A percentile compares a stretch with the other conserved stretches of the same genome.
Conservation (phyloP, 30 jellyfish, hydroid and myxozoan species). For the Aurelia aurita complex sp. Pacific region DNA sequence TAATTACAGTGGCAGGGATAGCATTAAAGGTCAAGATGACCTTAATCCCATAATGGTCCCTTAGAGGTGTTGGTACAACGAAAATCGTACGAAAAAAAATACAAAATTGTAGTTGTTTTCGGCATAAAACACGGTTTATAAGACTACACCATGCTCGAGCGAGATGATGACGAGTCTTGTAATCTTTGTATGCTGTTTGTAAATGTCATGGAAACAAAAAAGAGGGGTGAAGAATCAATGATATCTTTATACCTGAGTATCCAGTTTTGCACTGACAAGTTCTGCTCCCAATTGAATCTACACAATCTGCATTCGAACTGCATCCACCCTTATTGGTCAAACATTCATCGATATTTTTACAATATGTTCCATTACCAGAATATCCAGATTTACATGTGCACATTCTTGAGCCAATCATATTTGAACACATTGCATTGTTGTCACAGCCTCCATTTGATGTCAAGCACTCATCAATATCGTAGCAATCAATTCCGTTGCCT, state of each 20-base stretch:
- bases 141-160: too few species aligned
- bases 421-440: conserved; percentile 22
- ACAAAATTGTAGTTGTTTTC: too few species aligned
- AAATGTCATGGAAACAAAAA: neutral
- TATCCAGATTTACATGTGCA: conserved; percentile 49
- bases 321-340: neutral
- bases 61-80: too few species aligned
- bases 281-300: too few species aligned
- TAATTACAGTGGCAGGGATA: too few species aligned
- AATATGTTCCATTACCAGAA: conserved; percentile 50
- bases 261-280: too few species aligned
- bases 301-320: conserved; percentile 5
- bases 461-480: conserved; percentile 45
- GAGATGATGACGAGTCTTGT: too few species aligned
- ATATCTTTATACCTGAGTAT: too few species aligned
- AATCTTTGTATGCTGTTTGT: neutral
- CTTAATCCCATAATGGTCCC: too few species aligned
- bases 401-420: conserved; percentile 10
- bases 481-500: conserved; percentile 48
- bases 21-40: too few species aligned
- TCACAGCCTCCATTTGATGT: conserved; percentile 8
- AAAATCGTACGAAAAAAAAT: too few species aligned
- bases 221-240: neutral
- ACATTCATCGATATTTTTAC: conserved; percentile 32
- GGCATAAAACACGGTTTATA: too few species aligned